Evolutionary conservation across 2,113 vertebrate species (phyloP).

Genomic region (Ophiodon elongatus): DNA sequence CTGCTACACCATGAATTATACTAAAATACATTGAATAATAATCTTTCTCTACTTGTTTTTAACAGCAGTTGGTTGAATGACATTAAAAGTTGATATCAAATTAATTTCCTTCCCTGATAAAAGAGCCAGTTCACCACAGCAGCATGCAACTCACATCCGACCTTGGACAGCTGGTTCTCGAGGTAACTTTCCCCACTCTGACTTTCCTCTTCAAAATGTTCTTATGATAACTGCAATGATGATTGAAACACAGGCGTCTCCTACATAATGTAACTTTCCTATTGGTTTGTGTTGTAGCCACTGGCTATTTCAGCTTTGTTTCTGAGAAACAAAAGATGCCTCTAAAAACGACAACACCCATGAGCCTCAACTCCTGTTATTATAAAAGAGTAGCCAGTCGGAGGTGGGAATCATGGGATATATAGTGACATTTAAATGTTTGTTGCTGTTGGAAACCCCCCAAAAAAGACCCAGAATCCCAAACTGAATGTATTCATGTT

Average conservation of each 20-base stretch:
- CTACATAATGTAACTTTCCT: background rate
- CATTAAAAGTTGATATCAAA: background rate
- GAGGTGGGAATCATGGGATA: background rate
- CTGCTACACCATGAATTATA: constrained; percentile 15
- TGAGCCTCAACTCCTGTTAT: background rate
- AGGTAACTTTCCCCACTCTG: background rate
- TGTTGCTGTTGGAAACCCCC: background rate
- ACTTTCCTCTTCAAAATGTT: background rate
- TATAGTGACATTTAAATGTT: background rate
- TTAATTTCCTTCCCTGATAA: background rate
- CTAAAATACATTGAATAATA: constrained; percentile 1
- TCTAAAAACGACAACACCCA: background rate
- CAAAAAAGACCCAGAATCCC: background rate
- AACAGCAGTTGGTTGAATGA: background rate
- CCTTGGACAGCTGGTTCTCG: background rate
- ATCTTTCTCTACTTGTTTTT: background rate
- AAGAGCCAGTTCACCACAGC: background rate
- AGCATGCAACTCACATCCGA: background rate
- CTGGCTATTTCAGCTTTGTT: background rate
- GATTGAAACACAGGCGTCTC: background rate
- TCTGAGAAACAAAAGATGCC: background rate
- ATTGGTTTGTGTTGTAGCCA: background rate
- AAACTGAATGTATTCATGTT: background rate
- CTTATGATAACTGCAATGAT: background rate
- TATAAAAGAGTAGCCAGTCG: background rate